A percentile compares a stretch with the other conserved stretches of the same genome.
Evolutionary conservation across 2,888 invertebrate genomes (phyloP).

Genomic region (Drosophila paranaensis): DNA sequence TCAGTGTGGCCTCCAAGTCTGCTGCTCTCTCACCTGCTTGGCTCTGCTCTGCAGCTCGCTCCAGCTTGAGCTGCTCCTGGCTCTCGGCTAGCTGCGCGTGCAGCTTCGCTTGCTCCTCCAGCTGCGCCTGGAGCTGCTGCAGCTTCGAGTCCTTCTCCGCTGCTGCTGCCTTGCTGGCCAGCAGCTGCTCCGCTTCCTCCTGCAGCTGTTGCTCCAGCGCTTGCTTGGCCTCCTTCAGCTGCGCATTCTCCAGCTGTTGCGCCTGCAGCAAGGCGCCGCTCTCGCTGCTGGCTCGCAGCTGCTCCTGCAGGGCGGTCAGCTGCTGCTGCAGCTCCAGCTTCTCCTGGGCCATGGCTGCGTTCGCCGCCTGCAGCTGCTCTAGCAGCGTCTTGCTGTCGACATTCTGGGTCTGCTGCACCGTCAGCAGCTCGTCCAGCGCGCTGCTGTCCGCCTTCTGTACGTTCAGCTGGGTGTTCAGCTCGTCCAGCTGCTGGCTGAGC

Average conservation of each 20-base stretch:
- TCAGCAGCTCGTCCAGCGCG: conserved; percentile 77
- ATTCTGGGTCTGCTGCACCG: conserved; percentile 56
- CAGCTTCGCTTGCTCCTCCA: conserved; percentile 14
- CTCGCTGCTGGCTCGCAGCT: conserved; percentile 19
- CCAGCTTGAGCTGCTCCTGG: conserved; percentile 3
- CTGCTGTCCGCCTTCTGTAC: conserved; percentile 76
- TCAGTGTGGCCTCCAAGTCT: background rate
- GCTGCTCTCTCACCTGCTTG: background rate
- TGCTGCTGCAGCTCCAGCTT: conserved; percentile 27
- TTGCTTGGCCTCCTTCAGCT: conserved; percentile 10
- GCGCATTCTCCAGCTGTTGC: conserved; percentile 8
- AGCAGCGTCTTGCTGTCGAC: conserved; percentile 47
- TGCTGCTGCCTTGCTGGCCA: background rate
- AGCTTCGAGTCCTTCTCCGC: conserved; percentile 6
- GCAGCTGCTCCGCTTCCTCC: background rate
- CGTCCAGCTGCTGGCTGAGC: conserved; percentile 64
- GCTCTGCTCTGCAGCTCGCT: background rate
- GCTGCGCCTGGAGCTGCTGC: conserved; percentile 17
- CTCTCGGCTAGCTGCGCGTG: conserved; percentile 18
- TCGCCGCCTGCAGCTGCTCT: conserved; percentile 62
- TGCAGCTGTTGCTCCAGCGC: conserved; percentile 14
- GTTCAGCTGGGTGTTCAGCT: conserved; percentile 69
- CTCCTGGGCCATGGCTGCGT: conserved; percentile 46
- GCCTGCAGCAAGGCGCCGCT: conserved; percentile 16
- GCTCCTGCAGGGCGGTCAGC: conserved; percentile 18